Evolutionary conservation across 1,140 invertebrate genomes (phyloP), one percentile per base, ranked within the genome.

Genomic region (Drosophila athabasca): DNA sequence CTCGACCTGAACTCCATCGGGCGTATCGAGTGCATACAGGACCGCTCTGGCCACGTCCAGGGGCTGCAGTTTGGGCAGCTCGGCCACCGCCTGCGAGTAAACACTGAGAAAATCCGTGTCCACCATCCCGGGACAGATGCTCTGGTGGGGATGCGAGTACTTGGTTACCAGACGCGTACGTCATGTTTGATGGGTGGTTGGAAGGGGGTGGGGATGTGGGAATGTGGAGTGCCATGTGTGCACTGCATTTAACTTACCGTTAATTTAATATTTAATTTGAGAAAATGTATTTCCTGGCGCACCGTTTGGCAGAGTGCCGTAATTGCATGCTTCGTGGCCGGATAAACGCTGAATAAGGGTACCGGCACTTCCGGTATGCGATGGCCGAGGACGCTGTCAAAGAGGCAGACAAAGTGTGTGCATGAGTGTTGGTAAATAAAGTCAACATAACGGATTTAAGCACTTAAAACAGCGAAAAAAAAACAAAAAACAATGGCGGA

Each of bases 61-160:
- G 2, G 92, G 72, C 51, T 92, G 79, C 44, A 93, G 79, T 58
- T 90, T 91, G 15, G 93, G 93, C 54, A 92, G 79, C n/a, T 85
- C 72, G 35, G 83, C 83, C 70, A 92, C 73, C 44, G 89, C 76
- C 60, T 79, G 69, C 51, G 90, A 83, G 64, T 91, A 91, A 72
- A 90, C 91, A 78, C 78, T 88, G 50, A 93, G 77, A 71, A 94
- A 93, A 74, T 94, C 93, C 3, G 93, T 94, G 74, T 93, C 90
- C 11, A 94, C 93, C 59, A 94, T 78, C 2, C 94, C 94, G 11
- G 94, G 94, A 78, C 93, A 94, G 29, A 94, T 93, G 78, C 92
- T 93, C 94, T 94, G 76, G 24, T 83, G 29, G 48, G 49, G 51
- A 26, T 35, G 5, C 4, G 24, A 26, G 24, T 5, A 15, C n/a